phyloP scores from a whole-genome alignment of 1,140 invertebrate species.

The Mya arenaria region DNA sequence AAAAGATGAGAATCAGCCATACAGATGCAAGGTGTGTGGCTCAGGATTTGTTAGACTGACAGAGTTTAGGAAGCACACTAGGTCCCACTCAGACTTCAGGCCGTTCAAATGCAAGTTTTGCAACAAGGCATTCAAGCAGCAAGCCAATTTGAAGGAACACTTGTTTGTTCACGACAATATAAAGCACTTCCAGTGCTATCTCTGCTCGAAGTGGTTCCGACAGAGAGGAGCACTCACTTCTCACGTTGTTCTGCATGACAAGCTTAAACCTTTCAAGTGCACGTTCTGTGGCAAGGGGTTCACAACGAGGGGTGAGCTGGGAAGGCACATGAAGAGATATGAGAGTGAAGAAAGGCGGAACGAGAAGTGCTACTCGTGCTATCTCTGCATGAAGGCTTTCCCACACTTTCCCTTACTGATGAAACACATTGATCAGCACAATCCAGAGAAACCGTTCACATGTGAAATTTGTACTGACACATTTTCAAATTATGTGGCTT shows the following conservation, averaged over 20 bases:
- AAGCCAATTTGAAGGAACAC: constrained; percentile 43
- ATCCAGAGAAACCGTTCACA: constrained; percentile 52
- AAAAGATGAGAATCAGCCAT: constrained; percentile 45
- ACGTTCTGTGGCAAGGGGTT: constrained; percentile 95
- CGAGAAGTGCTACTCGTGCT: constrained; percentile 16
- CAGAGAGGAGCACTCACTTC: constrained; percentile 86
- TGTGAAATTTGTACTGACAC: constrained; percentile 58
- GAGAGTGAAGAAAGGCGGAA: neutral
- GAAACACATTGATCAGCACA: constrained; percentile 87
- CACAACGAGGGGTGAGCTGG: constrained; percentile 80
- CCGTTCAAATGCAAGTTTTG: constrained; percentile 49
- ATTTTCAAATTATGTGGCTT: constrained; percentile 83
- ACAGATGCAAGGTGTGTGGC: constrained; percentile 52
- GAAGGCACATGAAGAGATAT: constrained; percentile 49
- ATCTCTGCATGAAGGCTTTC: constrained; percentile 42
- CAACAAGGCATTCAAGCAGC: constrained; percentile 48
- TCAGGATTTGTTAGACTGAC: constrained; percentile 51
- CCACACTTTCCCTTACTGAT: constrained; percentile 51
- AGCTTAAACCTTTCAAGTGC: constrained; percentile 93
- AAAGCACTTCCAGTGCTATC: constrained; percentile 87
- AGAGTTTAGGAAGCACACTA: constrained; percentile 48
- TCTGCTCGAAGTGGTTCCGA: constrained; percentile 94
- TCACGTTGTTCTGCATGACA: constrained; percentile 85
- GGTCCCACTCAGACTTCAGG: constrained; percentile 43
- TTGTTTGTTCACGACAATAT: constrained; percentile 22